Base-by-base conservation (phyloP, 2,113 vertebrate species). In the Dromas ardeola region DNA sequence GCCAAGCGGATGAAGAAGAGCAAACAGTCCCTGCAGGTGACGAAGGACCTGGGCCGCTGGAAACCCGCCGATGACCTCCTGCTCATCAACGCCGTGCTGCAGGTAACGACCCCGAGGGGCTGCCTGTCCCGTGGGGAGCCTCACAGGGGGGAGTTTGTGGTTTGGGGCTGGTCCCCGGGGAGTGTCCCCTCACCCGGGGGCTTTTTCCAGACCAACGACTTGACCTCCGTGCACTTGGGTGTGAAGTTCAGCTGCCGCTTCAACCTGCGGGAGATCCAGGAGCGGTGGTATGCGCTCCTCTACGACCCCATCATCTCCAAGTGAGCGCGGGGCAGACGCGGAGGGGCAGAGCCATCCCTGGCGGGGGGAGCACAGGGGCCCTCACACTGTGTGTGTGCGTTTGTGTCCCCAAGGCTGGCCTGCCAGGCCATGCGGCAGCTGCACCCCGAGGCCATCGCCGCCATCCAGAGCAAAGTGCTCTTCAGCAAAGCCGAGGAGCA, bases 161-260 rank as follows among this genome's bases (percentile, higher is more conserved):
- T 49, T 13, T 40, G 65, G 65, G 43, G 26, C 11, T 15, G 71
- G 5, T 2, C 25, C 15, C 6, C 10, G 1, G 42, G 53, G 29
- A 10, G 19, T 8, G 15, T 20, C 23, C 55, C 34, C 14, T 55
- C 23, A 63, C n/a, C 29, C n/a, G 50, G 45, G 40, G 70, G 55
- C 14, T 21, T 74, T 55, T 95, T 96, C 45, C 90, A 99, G 99
- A 99, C 99, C 62, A 99, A 99, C 45, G 99, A 99, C 91, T 97
- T 99, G 61, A 99, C 98, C 12, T 98, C 99, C 1, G 99, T 99
- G 81, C 99, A 99, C 93, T 90, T 99, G 97, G 99, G 99, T 0
- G 99, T 99, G 81, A 99, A 99, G 97, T 99, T 99, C 97, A 99
- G 99, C 98, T 99, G 99, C 95, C 99, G 99, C 45, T 99, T 99